A percentile compares a stretch with the other conserved stretches of the same genome.
phyloP scores from a whole-genome alignment of 2,113 vertebrate genomes.

The Nipponia nippon region DNA sequence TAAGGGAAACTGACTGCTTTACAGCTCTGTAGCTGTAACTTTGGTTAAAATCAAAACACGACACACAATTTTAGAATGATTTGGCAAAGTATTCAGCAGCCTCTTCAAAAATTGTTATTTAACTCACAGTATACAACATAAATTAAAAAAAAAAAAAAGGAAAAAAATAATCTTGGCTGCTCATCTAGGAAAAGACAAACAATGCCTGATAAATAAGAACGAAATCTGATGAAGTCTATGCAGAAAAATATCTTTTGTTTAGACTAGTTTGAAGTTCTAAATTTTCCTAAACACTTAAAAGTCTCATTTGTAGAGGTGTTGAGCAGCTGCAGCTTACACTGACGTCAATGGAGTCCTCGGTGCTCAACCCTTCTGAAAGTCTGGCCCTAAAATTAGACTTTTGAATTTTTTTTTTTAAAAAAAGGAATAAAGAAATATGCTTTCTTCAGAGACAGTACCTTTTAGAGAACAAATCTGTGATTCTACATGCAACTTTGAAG shows the following conservation, averaged over 20 bases:
- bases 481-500: background rate
- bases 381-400: background rate
- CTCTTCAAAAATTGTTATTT: slow-evolving; percentile 22
- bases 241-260: background rate
- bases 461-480: background rate
- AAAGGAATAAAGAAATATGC: background rate
- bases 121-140: background rate
- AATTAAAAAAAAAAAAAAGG: background rate
- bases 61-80: slow-evolving; percentile 68
- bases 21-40: slow-evolving; percentile 79
- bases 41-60: slow-evolving; percentile 79
- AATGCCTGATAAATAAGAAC: background rate
- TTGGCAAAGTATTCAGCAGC: slow-evolving; percentile 68
- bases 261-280: background rate
- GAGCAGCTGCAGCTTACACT: background rate
- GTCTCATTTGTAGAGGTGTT: background rate
- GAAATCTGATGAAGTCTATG: background rate
- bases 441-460: background rate
- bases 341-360: background rate
- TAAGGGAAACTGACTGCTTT: slow-evolving; percentile 82
- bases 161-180: background rate
- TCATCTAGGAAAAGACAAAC: background rate
- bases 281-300: background rate
- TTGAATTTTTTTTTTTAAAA: background rate
- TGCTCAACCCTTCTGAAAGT: background rate